Evolutionary conservation across 2,888 invertebrate species (phyloP).

Genomic region (Yponomeuta evonymella): DNA sequence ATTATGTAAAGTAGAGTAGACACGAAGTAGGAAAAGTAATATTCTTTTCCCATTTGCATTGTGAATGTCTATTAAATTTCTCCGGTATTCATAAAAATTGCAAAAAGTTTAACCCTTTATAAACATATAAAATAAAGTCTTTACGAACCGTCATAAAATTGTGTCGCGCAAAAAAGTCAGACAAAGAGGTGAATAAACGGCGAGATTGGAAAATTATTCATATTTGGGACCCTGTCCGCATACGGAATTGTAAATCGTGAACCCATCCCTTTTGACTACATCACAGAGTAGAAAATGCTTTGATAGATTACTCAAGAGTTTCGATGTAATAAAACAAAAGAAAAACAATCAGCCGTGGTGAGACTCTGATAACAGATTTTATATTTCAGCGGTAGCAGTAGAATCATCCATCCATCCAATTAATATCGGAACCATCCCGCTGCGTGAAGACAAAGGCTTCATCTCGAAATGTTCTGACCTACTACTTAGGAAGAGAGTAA

Average conservation of each 20-base stretch:
- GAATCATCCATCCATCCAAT: too few relatives aligned
- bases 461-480: too few relatives aligned
- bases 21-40: background rate
- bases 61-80: background rate
- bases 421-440: too few relatives aligned
- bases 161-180: conserved; percentile 42
- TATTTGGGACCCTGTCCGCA: conserved; percentile 43
- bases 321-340: background rate
- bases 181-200: conserved; percentile 54
- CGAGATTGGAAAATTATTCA: conserved; percentile 64
- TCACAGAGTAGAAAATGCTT: background rate
- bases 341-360: background rate
- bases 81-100: background rate
- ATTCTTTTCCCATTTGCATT: background rate
- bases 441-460: too few relatives aligned
- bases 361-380: background rate
- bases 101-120: conserved; percentile 8
- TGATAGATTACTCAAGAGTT: background rate
- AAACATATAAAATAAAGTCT: conserved; percentile 33
- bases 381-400: too few relatives aligned
- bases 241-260: conserved; percentile 16
- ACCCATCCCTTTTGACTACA: background rate
- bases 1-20: too few relatives aligned
- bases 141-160: conserved; percentile 50
- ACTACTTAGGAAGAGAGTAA: too few relatives aligned